Percentiles rank a stretch among this genome's conserved stretches.
phyloP scores from a whole-genome alignment of 2,797 vertebrate genomes.

The Dicrostonyx torquatus region DNA sequence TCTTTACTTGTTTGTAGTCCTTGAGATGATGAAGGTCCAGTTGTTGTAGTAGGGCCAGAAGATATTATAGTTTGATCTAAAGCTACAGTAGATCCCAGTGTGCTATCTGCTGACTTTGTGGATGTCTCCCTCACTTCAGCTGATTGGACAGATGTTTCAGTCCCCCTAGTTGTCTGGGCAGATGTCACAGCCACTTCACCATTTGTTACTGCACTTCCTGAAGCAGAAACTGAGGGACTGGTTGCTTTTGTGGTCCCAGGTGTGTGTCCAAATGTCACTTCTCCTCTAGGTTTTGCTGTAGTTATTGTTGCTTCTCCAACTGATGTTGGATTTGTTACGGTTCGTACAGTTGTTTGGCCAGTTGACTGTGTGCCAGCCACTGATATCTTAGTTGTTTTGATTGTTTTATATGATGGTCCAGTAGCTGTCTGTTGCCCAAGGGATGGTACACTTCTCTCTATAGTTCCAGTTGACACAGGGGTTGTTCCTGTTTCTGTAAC shows the following conservation, averaged over 20 bases:
- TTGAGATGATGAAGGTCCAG: background rate
- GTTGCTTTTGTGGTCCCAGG: accelerated
- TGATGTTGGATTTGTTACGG: too few species aligned
- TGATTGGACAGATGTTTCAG: background rate
- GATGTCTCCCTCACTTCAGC: background rate
- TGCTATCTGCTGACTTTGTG: background rate
- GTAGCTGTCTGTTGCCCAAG: too few species aligned
- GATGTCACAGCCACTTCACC: too few species aligned
- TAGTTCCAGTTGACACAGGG: accelerated
- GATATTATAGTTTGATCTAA: background rate
- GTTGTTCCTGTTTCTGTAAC: background rate
- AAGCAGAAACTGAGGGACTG: background rate
- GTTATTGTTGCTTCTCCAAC: background rate
- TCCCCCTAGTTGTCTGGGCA: background rate
- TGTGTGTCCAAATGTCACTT: too few species aligned
- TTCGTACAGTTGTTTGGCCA: too few species aligned
- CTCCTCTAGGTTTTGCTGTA: accelerated
- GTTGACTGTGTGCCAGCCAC: too few species aligned
- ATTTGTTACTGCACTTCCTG: background rate
- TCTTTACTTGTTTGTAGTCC: background rate
- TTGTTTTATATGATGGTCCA: too few species aligned
- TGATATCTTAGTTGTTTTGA: background rate
- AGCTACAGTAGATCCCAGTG: background rate
- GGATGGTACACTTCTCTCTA: too few species aligned
- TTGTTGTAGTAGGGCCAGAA: background rate